These are phyloP conservation scores for Mastomys natalensis DNA, from an alignment of 2,113 vertebrate genomes.

Conservation along the genomic window DNA sequence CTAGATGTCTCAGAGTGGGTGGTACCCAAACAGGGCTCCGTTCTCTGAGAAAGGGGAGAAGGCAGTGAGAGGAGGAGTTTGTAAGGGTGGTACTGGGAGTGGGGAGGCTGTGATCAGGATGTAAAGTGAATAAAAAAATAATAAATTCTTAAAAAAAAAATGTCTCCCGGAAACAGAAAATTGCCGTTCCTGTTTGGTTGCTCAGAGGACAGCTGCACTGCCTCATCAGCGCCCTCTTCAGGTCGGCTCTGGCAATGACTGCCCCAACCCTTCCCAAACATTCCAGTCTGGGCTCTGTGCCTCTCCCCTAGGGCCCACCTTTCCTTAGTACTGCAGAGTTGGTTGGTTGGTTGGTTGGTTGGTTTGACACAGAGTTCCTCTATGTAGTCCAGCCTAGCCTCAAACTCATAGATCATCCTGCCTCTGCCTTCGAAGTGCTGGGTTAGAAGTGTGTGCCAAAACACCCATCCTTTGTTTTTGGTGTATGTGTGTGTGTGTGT, in stretches of 20 bases:
- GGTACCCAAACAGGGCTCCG: too few species aligned
- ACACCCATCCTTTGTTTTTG: neutral
- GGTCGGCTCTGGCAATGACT: neutral
- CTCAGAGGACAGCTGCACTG: neutral
- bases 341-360: neutral
- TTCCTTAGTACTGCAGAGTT: neutral
- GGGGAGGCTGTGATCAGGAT: too few species aligned
- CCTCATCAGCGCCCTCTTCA: neutral
- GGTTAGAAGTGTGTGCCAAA: neutral
- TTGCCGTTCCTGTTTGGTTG: neutral
- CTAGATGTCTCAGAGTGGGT: too few species aligned
- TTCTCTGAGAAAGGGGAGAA: too few species aligned
- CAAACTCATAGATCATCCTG: too few species aligned
- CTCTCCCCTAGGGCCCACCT: neutral
- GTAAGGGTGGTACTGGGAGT: too few species aligned
- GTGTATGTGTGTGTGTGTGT: too few species aligned
- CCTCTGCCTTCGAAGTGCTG: neutral
- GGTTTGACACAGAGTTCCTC: neutral
- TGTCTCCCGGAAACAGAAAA: neutral
- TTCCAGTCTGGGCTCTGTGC: neutral
- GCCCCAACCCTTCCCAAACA: neutral
- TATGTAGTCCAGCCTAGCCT: neutral
- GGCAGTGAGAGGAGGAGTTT: too few species aligned
- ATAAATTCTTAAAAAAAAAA: too few species aligned
- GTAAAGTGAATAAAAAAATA: too few species aligned